Base-by-base conservation (phyloP, 2,888 invertebrate genomes). In the Calameuta idolon region DNA sequence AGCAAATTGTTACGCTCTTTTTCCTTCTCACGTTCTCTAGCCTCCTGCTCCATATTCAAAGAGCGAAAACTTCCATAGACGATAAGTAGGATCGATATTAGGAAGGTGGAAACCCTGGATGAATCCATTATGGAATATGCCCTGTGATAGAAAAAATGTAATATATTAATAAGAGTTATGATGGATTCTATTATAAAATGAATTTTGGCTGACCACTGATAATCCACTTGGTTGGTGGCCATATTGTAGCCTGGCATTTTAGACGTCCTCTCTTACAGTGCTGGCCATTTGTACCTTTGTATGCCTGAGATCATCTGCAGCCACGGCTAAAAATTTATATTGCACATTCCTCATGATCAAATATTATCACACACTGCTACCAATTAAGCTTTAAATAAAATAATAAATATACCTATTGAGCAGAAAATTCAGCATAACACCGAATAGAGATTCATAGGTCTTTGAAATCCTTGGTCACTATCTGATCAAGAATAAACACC, bases 51-150 rank as follows among this genome's bases (percentile, higher is more conserved):
- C 95, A 98, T 97, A 92, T 98, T 98, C 83, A 98, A 93, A 82
- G 98, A 98, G 86, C 98, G 96, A 93, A 98, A 99, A 92, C 98
- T 98, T 88, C 98, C 99, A 92, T 99, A 99, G 69, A 99, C 98
- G 89, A 99, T 99, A 85, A 99, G 94, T 87, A 98, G 94, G 94
- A 99, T 98, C 86, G 98, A 98, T 92, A 99, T 98, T 86, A 98
- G 94, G 93, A 98, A 99, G 86, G 98, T 99, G 77, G 98, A 98
- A 81, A 99, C 97, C 89, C 98, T 95, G 85, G 98, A 98, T 77
- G 98, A 98, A 93, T 99, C 99, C 96, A 99, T 97, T 92, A 98
- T 96, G 92, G 97, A 97, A 92, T 98, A 98, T 79, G 98, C 97
- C 97, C 98, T 94, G 80, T 12, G 33, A 75, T 30, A 23, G 3